phyloP scores from a whole-genome alignment of 2,113 vertebrate genomes.

The Brachyistius frenatus region DNA sequence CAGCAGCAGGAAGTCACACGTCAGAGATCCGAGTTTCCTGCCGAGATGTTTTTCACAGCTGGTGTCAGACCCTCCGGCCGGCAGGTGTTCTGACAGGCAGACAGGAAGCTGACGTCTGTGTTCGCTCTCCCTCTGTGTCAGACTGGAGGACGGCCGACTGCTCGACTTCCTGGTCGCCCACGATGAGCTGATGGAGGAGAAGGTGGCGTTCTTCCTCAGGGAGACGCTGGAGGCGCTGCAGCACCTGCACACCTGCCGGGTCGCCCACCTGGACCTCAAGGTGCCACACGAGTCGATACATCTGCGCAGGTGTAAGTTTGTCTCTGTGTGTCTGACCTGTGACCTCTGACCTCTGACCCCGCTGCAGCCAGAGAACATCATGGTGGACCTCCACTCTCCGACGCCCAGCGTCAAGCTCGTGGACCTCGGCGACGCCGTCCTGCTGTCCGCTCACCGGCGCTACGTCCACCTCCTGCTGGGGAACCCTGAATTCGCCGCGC shows the following conservation, averaged over 20 bases:
- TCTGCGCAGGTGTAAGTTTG: no score
- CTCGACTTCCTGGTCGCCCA: conserved; percentile 96
- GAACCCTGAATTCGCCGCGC: conserved; percentile 96
- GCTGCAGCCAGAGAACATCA: conserved; percentile 94
- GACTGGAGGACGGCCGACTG: conserved; percentile 93
- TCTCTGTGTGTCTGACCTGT: no score
- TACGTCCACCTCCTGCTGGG: conserved; percentile 94
- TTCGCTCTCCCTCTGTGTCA: conserved; percentile 53
- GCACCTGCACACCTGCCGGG: conserved; percentile 96
- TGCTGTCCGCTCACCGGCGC: conserved; percentile 90
- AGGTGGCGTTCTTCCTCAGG: conserved; percentile 94
- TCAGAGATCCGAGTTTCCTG: no score
- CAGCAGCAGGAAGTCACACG: no score
- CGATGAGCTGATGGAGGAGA: conserved; percentile 97
- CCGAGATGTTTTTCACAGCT: no score
- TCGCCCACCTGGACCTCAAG: conserved; percentile 97
- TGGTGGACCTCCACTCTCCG: conserved; percentile 91
- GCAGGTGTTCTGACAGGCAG: no score
- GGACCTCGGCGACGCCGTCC: conserved; percentile 95
- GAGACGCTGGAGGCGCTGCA: conserved; percentile 95
- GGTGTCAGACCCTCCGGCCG: no score
- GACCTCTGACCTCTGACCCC: no score
- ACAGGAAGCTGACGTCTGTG: no score
- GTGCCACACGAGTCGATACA: conserved; percentile 68
- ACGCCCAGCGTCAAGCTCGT: conserved; percentile 93